Base-by-base conservation (phyloP, 2,797 vertebrate genomes). In the Picus viridis region DNA sequence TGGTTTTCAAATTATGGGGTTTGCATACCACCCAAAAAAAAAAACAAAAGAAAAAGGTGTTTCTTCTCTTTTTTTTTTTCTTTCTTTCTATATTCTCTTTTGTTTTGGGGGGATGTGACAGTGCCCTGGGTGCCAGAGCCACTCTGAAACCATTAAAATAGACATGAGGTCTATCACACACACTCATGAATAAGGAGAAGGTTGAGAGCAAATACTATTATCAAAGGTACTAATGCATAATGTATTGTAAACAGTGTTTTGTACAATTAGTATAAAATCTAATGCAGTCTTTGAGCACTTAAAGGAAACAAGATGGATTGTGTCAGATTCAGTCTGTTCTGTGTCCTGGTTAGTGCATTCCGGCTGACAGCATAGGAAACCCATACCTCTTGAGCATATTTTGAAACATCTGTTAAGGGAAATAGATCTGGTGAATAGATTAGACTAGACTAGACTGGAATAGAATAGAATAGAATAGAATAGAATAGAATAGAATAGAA, bases 371-470 rank as follows among this genome's bases (percentile, higher is more conserved):
- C 86, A 84, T 80, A 90, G 90, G 86, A 96, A 92, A 93, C 86
- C 75, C 94, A 80, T 30, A 92, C 39, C 70, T 96, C 82, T 89
- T 94, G 94, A 83, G 26, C 86, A 87, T 90, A 89, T 85, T 94
- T 92, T 75, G 73, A 93, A 94, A 92, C 90, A 95, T 91, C 95
- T 96, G 90, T 78, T 95, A 80, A 83, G 79, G 65, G 90, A 92
- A 91, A 93, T 47, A 90, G 69, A 62, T 84, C 41, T 74, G 39
- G 65, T 82, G 88, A 83, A 75, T 84, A 93, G 70, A 90, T 90
- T 91, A 39, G 36, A 39, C 9, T 36, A 36, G 36, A 36, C 9
- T 36, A 36, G 36, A 36, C 9, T 10, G 10, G 36, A 12, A 39
- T 39, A 39, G 39, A 12, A 11, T 39, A 39, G 39, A 12, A 11